Percentiles rank a stretch among this genome's conserved stretches.
phyloP scores from a whole-genome alignment of 2,797 vertebrate species.

The Phoxinus dragarum region DNA sequence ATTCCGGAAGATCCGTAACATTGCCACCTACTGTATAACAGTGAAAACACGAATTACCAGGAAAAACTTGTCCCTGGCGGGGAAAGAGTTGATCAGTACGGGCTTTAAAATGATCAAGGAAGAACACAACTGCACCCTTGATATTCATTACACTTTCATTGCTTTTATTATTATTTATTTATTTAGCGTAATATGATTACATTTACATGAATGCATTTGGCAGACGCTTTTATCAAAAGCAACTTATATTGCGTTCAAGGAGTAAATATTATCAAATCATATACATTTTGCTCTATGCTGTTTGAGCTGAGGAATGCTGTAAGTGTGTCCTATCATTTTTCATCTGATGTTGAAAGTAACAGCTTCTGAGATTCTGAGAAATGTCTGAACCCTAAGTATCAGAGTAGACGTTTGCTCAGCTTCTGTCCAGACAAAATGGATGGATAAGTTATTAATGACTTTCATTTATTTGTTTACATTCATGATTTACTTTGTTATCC shows the following conservation, averaged over 20 bases:
- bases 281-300: no score
- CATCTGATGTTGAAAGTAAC: not conserved
- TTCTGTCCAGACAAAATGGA: not conserved
- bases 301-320: not conserved
- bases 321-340: no score
- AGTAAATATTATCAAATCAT: not conserved
- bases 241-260: not conserved
- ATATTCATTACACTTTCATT: not conserved
- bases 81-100: not conserved
- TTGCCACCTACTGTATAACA: not conserved
- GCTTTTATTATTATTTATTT: not conserved
- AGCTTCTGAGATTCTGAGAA: not conserved
- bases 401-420: not conserved
- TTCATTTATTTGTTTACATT: not conserved
- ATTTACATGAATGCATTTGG: not conserved
- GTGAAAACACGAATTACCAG: not conserved
- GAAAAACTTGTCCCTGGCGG: no score
- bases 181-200: not conserved
- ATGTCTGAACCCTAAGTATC: not conserved
- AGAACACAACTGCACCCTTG: not conserved
- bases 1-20: not conserved
- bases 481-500: not conserved
- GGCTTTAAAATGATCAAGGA: not conserved
- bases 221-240: not conserved
- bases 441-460: slow-evolving; percentile 9